Percentiles rank a stretch among this genome's conserved stretches.
Evolutionary conservation across 2,797 vertebrate species (phyloP).

Genomic region (Sibirionetta formosa): DNA sequence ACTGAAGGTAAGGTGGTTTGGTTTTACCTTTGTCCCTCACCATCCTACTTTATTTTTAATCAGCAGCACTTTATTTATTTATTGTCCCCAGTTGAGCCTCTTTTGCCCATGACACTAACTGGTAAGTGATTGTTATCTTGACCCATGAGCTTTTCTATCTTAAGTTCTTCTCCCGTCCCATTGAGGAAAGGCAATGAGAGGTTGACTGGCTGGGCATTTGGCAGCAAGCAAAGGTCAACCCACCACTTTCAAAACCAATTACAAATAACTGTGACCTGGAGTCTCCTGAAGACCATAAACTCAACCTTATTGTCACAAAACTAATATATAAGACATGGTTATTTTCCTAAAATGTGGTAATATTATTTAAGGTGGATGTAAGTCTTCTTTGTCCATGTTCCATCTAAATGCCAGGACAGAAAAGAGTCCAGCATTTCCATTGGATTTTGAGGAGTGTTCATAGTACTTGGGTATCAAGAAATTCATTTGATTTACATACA

Average conservation of each 20-base stretch:
- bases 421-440: accelerated
- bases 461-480: not conserved
- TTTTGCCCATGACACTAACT: not conserved
- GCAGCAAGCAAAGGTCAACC: not conserved
- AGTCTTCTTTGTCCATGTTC: not conserved
- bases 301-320: not conserved
- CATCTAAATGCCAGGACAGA: not conserved
- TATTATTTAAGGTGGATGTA: not conserved
- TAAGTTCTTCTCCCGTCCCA: not conserved
- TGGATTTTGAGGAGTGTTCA: not conserved
- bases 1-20: accelerated
- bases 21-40: not conserved
- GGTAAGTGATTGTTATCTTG: not conserved
- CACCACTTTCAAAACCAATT: not conserved
- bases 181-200: not conserved
- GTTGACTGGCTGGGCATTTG: not conserved
- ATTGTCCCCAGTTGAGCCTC: not conserved
- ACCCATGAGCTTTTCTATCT: not conserved
- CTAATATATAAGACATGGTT: not conserved
- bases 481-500: not conserved
- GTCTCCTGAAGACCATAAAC: not conserved
- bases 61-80: not conserved
- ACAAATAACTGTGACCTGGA: not conserved
- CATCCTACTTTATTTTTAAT: not conserved
- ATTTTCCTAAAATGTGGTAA: not conserved